Evolutionary conservation across 2,888 invertebrate genomes (phyloP), one percentile per base, ranked within the genome.

Genomic region (Subacronicta megacephala): DNA sequence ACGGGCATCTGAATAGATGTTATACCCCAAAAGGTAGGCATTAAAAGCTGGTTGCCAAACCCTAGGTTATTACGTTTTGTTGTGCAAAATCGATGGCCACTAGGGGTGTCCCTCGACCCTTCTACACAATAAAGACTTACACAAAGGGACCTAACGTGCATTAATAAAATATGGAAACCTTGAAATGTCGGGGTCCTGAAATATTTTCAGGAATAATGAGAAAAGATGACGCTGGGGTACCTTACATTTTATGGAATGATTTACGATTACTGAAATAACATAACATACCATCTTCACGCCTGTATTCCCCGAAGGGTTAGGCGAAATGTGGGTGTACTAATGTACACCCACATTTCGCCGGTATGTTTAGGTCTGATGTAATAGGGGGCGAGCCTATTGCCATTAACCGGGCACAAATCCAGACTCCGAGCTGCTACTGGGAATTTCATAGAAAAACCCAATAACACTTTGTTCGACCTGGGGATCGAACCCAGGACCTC

Each of bases 61-160:
- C 42, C 29, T 26, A 31, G 7, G 43, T 45, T 40, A 55, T 58
- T 35, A 44, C 29, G 44, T 41, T 71, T 77, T 75, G 61, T 77
- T 20, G 49, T 40, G 36, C 16, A 29, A 61, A 68, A 71, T 74
- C 72, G 42, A 74, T 71, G 54, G 51, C 40, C 46, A 62, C 62
- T 42, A 49, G 49, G 31, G 43, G 46, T 51, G 53, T 62, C 64
- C 62, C 63, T 55, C 59, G 59, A 51, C 53, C 68, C 49, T 47
- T 47, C 46, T 37, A 49, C 60, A 57, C 43, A 51, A 58, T 46
- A 38, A 12, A 44, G 45, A 47, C n/a, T n/a, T 29, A 35, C n/a
- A 50, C 36, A 62, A 69, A 61, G 18, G 37, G 6, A 6, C 17
- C 33, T 10, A 41, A 40, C 36, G 29, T 45, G 18, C 49, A 49